Evolutionary conservation across 2,113 vertebrate genomes (phyloP), one percentile per base, ranked within the genome.

Genomic region (Tricholaema leucomelas): DNA sequence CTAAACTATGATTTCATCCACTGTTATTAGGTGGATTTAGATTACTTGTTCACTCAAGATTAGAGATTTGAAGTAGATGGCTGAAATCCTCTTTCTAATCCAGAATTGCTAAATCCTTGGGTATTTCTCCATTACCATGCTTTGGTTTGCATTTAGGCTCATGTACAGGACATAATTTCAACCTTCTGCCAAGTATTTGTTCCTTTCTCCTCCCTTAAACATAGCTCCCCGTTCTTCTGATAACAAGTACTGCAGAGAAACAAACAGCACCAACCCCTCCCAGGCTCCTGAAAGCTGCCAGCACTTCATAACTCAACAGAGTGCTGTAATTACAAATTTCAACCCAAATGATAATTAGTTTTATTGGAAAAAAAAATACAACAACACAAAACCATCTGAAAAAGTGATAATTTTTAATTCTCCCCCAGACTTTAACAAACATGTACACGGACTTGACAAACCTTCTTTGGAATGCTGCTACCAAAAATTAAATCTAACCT

Each of bases 1-100:
- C 89, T 58, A 50, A 88, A 31, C 13, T 70, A 27, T 70, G 64
- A 94, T 77, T 93, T 94, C 67, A 87, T 90, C 85, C 91, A 67
- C 61, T 82, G 65, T 89, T 95, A 96, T 95, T 96, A 97, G 92
- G 89, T 88, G 73, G 95, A 87, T 96, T 92, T 91, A 94, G 90
- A 91, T 90, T 96, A 88, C 55, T 95, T 65, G 86, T 94, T 97
- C 52, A 61, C 92, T 87, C 2, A 2, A 96, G 97, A 97, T 97
- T 96, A 96, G 94, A 72, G 48, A 85, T 90, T 95, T 85, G 92
- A 95, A 94, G 92, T 88, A 91, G 93, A 91, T 3, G 58, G 81
- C 88, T 93, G 93, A 97, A 97, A 96, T 96, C 96, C 92, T 95
- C 94, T 17, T n/a, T 82, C 72, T 84, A 88, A 94, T 72, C 85